A percentile compares a stretch with the other conserved stretches of the same genome.
These are phyloP conservation scores for Lagorchestes hirsutus DNA, from an alignment of 2,797 vertebrate genomes.

Conservation along the genomic window DNA sequence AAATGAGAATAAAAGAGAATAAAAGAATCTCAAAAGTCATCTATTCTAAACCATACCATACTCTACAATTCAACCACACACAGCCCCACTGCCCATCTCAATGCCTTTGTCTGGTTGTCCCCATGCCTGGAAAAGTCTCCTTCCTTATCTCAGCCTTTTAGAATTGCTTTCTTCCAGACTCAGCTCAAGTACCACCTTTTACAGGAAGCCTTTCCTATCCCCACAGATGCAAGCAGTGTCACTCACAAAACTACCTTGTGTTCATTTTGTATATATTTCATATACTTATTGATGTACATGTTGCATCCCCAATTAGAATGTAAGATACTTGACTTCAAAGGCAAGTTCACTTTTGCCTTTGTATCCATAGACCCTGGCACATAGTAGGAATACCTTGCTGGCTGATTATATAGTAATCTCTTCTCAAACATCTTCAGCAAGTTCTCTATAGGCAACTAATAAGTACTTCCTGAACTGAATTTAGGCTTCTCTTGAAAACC, in stretches of 20 bases:
- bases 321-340: neutral
- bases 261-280: neutral
- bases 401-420: neutral
- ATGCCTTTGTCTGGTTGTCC: neutral
- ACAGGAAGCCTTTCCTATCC: neutral
- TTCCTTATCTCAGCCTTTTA: neutral
- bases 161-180: neutral
- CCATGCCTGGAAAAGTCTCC: neutral
- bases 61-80: too few species aligned
- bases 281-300: neutral
- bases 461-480: neutral
- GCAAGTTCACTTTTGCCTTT: neutral
- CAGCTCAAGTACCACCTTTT: neutral
- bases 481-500: neutral
- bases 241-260: neutral
- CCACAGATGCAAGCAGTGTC: neutral
- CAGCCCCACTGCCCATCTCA: neutral
- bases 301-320: neutral
- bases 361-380: neutral
- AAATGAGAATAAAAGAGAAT: neutral
- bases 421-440: neutral
- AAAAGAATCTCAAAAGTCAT: too few species aligned
- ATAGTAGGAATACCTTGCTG: neutral
- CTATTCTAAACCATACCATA: too few species aligned
- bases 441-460: neutral